Evolutionary conservation across 2,888 invertebrate species (phyloP).

Genomic region (Drosophila testacea): DNA sequence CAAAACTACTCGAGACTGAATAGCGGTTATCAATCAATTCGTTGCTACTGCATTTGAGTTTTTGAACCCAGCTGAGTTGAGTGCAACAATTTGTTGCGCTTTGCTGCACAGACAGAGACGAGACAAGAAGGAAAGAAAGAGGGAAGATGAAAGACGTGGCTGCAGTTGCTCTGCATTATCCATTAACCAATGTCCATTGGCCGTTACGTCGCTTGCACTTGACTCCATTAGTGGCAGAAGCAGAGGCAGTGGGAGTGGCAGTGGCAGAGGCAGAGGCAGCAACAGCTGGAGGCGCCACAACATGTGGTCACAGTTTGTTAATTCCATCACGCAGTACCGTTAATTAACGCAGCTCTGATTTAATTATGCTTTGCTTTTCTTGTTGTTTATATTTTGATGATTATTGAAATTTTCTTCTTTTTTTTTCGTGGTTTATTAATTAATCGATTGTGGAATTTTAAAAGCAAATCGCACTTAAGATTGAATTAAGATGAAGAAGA

Average conservation of each 20-base stretch:
- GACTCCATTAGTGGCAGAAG: conserved; percentile 58
- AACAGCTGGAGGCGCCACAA: conserved; percentile 53
- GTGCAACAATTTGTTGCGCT: conserved; percentile 80
- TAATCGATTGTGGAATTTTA: conserved; percentile 49
- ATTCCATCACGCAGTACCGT: conserved; percentile 63
- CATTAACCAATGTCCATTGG: conserved; percentile 53
- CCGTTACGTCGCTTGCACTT: conserved; percentile 72
- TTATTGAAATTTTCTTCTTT: conserved; percentile 21
- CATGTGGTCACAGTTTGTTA: conserved; percentile 78
- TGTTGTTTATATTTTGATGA: neutral
- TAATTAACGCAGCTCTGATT: conserved; percentile 70
- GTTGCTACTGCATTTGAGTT: conserved; percentile 29
- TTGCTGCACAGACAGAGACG: conserved; percentile 55
- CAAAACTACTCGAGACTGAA: conserved; percentile 59
- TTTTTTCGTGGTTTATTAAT: conserved; percentile 47
- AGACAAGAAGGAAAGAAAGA: neutral
- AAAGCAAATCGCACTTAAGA: conserved; percentile 61
- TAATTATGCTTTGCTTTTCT: conserved; percentile 50
- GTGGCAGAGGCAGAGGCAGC: conserved; percentile 13
- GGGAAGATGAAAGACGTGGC: neutral
- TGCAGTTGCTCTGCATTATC: conserved; percentile 31
- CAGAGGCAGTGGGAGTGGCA: conserved; percentile 24
- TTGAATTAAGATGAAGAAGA: conserved; percentile 2
- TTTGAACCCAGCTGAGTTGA: conserved; percentile 10
- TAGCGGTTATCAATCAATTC: conserved; percentile 75